Evolutionary conservation across 2,888 invertebrate species (phyloP).

Genomic region (Nomada hirtipes): DNA sequence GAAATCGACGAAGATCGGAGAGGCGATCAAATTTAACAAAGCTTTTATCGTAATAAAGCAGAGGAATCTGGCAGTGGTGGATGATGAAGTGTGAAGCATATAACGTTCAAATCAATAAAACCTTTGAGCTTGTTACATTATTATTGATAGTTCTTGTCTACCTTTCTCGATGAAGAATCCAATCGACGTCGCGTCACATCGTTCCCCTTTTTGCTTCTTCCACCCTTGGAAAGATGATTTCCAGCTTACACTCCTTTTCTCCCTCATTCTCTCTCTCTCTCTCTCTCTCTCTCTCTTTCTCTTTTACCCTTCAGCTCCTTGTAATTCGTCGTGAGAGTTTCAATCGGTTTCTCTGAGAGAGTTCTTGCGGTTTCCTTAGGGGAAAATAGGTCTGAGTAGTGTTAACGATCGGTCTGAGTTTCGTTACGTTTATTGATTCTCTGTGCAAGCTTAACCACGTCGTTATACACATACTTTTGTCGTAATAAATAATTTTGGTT

Average conservation of each 20-base stretch:
- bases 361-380: neutral
- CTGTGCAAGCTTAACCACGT: too few relatives aligned
- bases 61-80: conserved; percentile 1
- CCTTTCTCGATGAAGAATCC: conserved; percentile 7
- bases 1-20: neutral
- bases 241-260: conserved; percentile 19
- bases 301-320: conserved; percentile 12
- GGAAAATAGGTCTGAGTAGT: neutral
- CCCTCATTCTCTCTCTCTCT: neutral
- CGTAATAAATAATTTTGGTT: too few relatives aligned
- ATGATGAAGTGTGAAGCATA: conserved; percentile 21
- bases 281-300: neutral
- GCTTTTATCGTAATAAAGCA: conserved; percentile 38
- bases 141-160: conserved; percentile 41
- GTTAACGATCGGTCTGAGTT: neutral
- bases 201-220: neutral
- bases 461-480: too few relatives aligned
- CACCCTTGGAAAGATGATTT: conserved; percentile 21
- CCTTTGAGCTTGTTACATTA: conserved; percentile 43
- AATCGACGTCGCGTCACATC: neutral
- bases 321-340: conserved; percentile 30
- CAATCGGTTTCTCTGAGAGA: neutral
- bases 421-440: too few relatives aligned
- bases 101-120: conserved; percentile 37
- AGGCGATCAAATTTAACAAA: conserved; percentile 38